phyloP scores from a whole-genome alignment of 2,113 vertebrate species.

The Bostrychus sinensis region DNA sequence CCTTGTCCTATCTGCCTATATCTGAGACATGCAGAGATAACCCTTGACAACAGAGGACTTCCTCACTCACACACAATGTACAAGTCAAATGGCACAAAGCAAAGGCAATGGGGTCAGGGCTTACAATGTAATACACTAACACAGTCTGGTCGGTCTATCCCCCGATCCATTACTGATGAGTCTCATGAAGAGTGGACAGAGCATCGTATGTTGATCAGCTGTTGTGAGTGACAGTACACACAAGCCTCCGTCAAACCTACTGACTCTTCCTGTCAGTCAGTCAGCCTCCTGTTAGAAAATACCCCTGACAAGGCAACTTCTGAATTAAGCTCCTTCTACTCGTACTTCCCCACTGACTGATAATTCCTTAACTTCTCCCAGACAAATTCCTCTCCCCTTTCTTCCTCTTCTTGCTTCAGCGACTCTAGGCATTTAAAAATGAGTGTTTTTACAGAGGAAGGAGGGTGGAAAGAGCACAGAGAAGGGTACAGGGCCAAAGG shows the following conservation, averaged over 20 bases:
- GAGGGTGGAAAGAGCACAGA: conserved; percentile 3
- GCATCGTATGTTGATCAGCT: conserved; percentile 60
- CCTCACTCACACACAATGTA: not conserved
- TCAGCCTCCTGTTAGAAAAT: conserved; percentile 20
- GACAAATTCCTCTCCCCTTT: conserved; percentile 18
- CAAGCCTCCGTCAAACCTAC: conserved; percentile 19
- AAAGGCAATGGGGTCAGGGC: conserved; percentile 1
- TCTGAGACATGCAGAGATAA: conserved; percentile 22
- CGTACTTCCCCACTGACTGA: not conserved
- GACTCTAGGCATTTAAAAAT: conserved; percentile 35
- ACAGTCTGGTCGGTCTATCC: conserved; percentile 14
- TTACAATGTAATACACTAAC: conserved; percentile 19
- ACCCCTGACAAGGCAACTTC: conserved; percentile 15
- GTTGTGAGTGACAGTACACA: conserved; percentile 44
- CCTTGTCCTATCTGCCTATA: conserved; percentile 10
- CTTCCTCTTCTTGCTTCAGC: conserved; percentile 18
- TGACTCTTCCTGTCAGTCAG: conserved; percentile 44
- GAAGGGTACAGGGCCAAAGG: conserved; percentile 2
- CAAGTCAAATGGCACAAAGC: conserved; percentile 23
- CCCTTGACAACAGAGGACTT: conserved; percentile 20
- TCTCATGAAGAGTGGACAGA: conserved; percentile 42
- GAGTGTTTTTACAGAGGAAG: conserved; percentile 57
- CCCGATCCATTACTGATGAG: conserved; percentile 40
- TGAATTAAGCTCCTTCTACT: not conserved
- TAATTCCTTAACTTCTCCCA: conserved; percentile 27